Conservation (phyloP, 1,140 invertebrate genomes). For the Platyscapa corneri region DNA sequence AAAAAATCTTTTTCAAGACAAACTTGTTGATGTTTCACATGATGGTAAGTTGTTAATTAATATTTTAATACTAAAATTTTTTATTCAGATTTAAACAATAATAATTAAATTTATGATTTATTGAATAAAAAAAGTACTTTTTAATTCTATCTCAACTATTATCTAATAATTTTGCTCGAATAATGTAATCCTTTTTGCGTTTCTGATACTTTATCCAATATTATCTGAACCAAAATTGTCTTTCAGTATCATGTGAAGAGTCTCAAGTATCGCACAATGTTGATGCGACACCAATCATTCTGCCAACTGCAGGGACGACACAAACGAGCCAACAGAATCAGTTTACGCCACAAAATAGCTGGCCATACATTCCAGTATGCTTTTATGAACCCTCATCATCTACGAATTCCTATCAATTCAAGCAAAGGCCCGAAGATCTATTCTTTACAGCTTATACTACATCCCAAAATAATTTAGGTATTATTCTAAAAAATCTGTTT, state of each 20-base stretch:
- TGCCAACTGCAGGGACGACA: constrained; percentile 43
- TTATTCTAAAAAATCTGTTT: background rate
- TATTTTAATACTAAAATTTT: no score
- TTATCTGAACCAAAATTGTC: background rate
- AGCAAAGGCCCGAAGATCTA: background rate
- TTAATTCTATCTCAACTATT: background rate
- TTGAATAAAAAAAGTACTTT: no score
- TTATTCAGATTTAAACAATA: no score
- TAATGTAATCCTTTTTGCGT: background rate
- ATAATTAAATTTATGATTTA: no score
- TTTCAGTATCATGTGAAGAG: constrained; percentile 2
- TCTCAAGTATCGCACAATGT: constrained; percentile 34
- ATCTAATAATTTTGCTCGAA: background rate
- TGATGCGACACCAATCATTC: constrained; percentile 22
- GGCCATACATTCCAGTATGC: constrained; percentile 42
- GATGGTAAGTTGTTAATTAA: background rate
- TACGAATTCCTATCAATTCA: constrained; percentile 32
- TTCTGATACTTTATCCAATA: background rate
- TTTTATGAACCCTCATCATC: constrained; percentile 44
- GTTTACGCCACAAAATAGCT: constrained; percentile 47
- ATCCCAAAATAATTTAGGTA: constrained; percentile 9
- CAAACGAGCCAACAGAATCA: constrained; percentile 51
- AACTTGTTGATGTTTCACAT: background rate
- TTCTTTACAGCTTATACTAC: constrained; percentile 28
- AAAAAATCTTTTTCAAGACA: background rate